These are phyloP conservation scores for Temnopleurus reevesii DNA, from an alignment of 53 echinoderm and acorn worm genomes.

Conservation along the genomic window DNA sequence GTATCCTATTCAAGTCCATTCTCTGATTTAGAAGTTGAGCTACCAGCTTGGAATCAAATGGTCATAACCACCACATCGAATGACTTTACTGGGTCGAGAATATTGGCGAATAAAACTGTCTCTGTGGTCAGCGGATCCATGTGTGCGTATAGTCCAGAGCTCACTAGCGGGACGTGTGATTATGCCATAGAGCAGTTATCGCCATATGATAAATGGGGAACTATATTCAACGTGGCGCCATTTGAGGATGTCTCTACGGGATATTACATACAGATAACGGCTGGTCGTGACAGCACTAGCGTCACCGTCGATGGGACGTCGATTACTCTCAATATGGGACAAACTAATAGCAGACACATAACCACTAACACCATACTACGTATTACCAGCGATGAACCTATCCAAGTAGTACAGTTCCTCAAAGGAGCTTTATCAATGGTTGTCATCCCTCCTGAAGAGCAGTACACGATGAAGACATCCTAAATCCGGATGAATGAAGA, in stretches of 20 bases:
- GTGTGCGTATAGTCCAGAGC: conserved; percentile 20
- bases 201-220: conserved; percentile 52
- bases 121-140: conserved; percentile 1
- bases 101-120: conserved; percentile 30
- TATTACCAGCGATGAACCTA: conserved; percentile 45
- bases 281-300: conserved; percentile 28
- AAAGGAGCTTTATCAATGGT: conserved; percentile 37
- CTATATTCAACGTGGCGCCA: conserved; percentile 1
- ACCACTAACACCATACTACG: conserved; percentile 7
- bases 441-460: conserved; percentile 50
- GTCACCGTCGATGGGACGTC: background rate
- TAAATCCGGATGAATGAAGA: conserved; percentile 32
- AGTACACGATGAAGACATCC: conserved; percentile 14
- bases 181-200: conserved; percentile 38
- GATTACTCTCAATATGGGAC: background rate
- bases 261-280: conserved; percentile 5
- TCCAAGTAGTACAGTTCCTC: conserved; percentile 48
- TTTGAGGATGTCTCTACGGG: conserved; percentile 1
- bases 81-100: conserved; percentile 40
- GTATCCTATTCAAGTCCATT: background rate
- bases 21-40: background rate
- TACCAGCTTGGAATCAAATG: conserved; percentile 22
- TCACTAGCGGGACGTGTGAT: background rate
- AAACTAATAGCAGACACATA: background rate
- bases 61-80: conserved; percentile 37